These are phyloP conservation scores for Gorsachius magnificus DNA, from an alignment of 2,797 vertebrate genomes.

Conservation along the genomic window DNA sequence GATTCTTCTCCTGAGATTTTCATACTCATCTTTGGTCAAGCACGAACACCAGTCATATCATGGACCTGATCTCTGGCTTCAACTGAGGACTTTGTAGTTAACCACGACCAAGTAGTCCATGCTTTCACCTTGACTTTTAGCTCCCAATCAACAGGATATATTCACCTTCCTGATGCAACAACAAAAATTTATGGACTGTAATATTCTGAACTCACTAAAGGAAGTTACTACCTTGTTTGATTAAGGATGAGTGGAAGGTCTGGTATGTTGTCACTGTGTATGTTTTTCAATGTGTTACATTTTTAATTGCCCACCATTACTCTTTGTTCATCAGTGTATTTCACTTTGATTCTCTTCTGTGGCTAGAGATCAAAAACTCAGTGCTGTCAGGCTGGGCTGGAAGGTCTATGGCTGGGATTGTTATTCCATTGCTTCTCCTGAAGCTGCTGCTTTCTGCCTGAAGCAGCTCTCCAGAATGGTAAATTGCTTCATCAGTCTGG, in stretches of 20 bases:
- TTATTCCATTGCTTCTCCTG: neutral
- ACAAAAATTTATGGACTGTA: neutral
- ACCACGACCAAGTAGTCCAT: neutral
- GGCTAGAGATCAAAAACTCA: neutral
- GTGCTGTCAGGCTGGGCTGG: neutral
- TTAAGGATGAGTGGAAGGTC: neutral
- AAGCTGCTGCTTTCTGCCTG: neutral
- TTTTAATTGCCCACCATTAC: neutral
- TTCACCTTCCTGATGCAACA: neutral
- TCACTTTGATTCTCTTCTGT: neutral
- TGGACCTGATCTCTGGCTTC: neutral
- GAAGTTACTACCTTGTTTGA: neutral
- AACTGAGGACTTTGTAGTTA: neutral
- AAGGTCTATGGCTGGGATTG: neutral
- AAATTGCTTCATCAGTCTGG: neutral
- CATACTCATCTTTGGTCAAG: neutral
- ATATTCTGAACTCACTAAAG: neutral
- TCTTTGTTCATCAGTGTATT: neutral
- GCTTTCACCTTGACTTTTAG: neutral
- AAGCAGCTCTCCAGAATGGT: neutral
- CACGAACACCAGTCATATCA: neutral
- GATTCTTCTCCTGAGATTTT: neutral
- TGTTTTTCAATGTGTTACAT: fast-evolving
- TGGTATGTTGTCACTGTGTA: neutral
- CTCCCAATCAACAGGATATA: neutral